Conservation (phyloP, 1,140 invertebrate species). For the Drosophila persimilis region DNA sequence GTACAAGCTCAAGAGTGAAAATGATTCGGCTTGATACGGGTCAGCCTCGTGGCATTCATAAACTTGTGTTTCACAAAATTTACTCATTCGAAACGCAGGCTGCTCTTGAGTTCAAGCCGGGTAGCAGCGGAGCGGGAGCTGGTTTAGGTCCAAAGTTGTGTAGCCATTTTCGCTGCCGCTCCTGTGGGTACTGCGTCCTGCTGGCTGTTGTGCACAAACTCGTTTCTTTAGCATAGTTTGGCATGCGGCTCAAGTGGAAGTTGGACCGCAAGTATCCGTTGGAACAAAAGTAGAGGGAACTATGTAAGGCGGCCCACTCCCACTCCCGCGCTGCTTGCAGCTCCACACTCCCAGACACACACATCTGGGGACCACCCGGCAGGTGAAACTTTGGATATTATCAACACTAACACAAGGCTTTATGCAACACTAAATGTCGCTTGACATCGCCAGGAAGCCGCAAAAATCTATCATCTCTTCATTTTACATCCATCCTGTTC, state of each 20-base stretch:
- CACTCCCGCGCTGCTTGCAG: not conserved
- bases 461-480: slow-evolving; percentile 56
- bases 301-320: slow-evolving; percentile 30
- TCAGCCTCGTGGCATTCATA: slow-evolving; percentile 8
- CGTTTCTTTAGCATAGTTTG: slow-evolving; percentile 62
- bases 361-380: not conserved
- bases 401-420: slow-evolving; percentile 39
- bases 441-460: slow-evolving; percentile 29
- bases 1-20: too few species aligned
- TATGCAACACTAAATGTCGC: slow-evolving; percentile 52
- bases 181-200: not conserved
- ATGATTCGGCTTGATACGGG: not conserved
- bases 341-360: not conserved
- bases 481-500: slow-evolving; percentile 29
- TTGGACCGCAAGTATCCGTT: slow-evolving; percentile 58
- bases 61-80: slow-evolving; percentile 12
- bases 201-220: not conserved
- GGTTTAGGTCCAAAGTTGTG: slow-evolving; percentile 16
- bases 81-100: slow-evolving; percentile 5
- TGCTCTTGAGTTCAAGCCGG: not conserved
- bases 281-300: slow-evolving; percentile 35
- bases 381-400: slow-evolving; percentile 46
- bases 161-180: slow-evolving; percentile 28
- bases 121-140: not conserved
- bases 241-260: slow-evolving; percentile 39